Base-by-base conservation (phyloP, 2,113 vertebrate species). In the Mixornis gularis region DNA sequence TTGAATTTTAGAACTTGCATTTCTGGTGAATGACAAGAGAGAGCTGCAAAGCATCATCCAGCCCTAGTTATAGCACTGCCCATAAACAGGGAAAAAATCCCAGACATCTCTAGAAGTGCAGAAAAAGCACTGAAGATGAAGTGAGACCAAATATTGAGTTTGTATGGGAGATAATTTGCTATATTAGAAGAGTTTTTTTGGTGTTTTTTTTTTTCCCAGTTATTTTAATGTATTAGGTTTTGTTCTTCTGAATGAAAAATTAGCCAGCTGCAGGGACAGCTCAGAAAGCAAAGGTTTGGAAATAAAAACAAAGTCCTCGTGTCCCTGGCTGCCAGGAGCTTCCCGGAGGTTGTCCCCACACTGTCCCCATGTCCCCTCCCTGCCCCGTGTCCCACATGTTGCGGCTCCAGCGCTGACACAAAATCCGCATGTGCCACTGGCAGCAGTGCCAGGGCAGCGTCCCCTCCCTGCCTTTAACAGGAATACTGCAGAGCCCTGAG, bases 321-420 rank as follows among this genome's bases (percentile, higher is more conserved):
- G 40, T 25, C 13, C 3, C 12, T 2, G 7, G 26, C 19, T 1
- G 27, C 2, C 17, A 43, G 74, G 12, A 53, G 48, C 14, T 3
- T 26, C 15, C 10, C 1, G 0, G 60, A 21, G 41, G 19, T 8
- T 69, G 58, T 70, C 56, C 65, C 84, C 29, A 3, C 14, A 5
- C 12, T 73, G 34, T 22, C 12, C 11, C 14, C 1, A 4, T 10
- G 49, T 84, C 64, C 43, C 60, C 70, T 85, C 43, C 34, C 43
- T 60, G 66, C 26, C 38, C 34, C 5, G 13, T 62, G 69, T 64
- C 77, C 77, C 12, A 6, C 65, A 66, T 26, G 86, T 49, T 66
- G 74, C 21, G 12, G 88, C 89, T 92, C 79, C 5, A 85, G 52
- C 3, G 1, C 73, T 71, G 34, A 21, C 72, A 52, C 43, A 29